These are phyloP conservation scores for Orius laevigatus DNA, from an alignment of 1,140 invertebrate genomes.

Conservation along the genomic window DNA sequence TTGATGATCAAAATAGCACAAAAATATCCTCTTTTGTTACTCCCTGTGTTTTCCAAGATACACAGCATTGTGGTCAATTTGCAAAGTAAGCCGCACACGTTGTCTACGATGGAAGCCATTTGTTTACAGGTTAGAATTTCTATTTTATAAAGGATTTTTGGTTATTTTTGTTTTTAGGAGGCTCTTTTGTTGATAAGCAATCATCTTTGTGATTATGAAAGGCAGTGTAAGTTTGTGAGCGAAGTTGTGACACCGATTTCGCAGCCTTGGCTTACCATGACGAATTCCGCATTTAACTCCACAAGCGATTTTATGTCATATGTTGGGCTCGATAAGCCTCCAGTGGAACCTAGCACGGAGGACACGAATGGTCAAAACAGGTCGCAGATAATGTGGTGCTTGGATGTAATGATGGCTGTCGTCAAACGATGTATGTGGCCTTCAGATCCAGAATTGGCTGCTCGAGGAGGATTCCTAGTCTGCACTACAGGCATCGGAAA, in stretches of 20 bases:
- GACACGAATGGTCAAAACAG: slow-evolving; percentile 38
- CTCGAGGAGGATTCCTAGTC: slow-evolving; percentile 63
- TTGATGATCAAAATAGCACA: slow-evolving; percentile 76
- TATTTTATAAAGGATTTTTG: neutral
- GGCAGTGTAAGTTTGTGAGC: slow-evolving; percentile 65
- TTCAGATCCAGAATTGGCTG: slow-evolving; percentile 58
- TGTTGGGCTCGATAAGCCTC: slow-evolving; percentile 54
- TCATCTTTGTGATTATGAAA: slow-evolving; percentile 74
- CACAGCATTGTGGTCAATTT: slow-evolving; percentile 52
- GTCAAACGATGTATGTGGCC: slow-evolving; percentile 73
- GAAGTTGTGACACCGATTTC: slow-evolving; percentile 51
- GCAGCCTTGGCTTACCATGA: slow-evolving; percentile 41
- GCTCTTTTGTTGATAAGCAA: slow-evolving; percentile 68
- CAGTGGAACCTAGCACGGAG: slow-evolving; percentile 40
- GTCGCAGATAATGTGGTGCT: slow-evolving; percentile 20
- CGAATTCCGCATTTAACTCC: slow-evolving; percentile 35
- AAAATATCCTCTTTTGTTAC: slow-evolving; percentile 62
- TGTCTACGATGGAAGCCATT: slow-evolving; percentile 71
- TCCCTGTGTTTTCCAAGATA: slow-evolving; percentile 77
- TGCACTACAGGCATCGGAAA: slow-evolving; percentile 55
- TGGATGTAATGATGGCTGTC: slow-evolving; percentile 61
- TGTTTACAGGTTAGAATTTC: slow-evolving; percentile 38
- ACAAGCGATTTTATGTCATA: slow-evolving; percentile 55
- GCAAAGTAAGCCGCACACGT: slow-evolving; percentile 40
- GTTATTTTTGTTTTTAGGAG: slow-evolving; percentile 31